Conservation (phyloP, 2,888 invertebrate species). For the Agonopterix arenella region DNA sequence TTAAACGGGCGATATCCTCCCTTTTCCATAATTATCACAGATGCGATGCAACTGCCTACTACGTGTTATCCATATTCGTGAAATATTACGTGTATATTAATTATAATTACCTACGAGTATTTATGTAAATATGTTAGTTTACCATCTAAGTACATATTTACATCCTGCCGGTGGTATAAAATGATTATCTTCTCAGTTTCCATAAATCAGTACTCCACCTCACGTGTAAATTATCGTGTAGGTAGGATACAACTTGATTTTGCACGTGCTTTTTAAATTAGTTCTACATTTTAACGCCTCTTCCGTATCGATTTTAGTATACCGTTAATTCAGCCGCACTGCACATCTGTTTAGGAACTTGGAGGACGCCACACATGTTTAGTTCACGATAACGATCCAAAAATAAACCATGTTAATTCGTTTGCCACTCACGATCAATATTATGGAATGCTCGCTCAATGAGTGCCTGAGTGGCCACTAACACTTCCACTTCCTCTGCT, state of each 20-base stretch:
- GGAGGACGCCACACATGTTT: constrained; percentile 6
- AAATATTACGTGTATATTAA: no score
- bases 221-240: no score
- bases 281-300: background rate
- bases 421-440: constrained; percentile 40
- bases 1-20: no score
- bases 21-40: no score
- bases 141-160: no score
- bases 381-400: constrained; percentile 8
- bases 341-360: constrained; percentile 8
- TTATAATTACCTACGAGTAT: no score
- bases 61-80: no score
- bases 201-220: background rate
- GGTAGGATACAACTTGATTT: no score
- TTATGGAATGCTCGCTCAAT: constrained; percentile 44
- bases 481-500: constrained; percentile 45
- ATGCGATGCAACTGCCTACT: no score
- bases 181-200: background rate
- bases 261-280: no score
- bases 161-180: background rate
- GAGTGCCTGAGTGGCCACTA: constrained; percentile 23
- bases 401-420: constrained; percentile 28
- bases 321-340: constrained; percentile 2
- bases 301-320: background rate
- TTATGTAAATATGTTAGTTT: no score